Percentiles rank a stretch among this genome's conserved stretches.
Conservation (phyloP, 37 sponge, comb jelly and placozoan genomes). For the Agelas oroides region DNA sequence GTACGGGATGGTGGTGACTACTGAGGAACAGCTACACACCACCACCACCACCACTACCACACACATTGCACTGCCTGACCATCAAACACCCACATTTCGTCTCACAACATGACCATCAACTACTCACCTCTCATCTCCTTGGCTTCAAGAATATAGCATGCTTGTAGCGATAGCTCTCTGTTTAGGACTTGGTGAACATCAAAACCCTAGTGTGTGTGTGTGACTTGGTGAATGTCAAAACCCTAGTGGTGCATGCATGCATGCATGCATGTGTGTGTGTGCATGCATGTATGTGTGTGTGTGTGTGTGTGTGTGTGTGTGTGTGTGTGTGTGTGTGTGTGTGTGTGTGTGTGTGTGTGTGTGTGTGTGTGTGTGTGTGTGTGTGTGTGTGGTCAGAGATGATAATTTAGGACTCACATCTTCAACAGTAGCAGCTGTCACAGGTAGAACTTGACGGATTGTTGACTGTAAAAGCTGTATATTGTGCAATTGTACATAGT, state of each 20-base stretch:
- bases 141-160: constrained; percentile 16
- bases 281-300: not conserved
- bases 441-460: constrained; percentile 8
- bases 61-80: too few species aligned
- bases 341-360: not conserved
- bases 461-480: constrained; percentile 32
- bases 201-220: constrained; percentile 5
- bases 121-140: not conserved
- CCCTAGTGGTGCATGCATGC: not conserved
- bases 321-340: too few species aligned
- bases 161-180: not conserved
- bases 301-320: not conserved
- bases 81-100: too few species aligned
- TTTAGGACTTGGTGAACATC: constrained; percentile 17
- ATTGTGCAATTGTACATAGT: too few species aligned
- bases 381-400: not conserved
- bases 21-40: too few species aligned
- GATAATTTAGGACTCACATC: constrained; percentile 4
- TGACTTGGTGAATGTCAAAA: constrained; percentile 19
- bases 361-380: too few species aligned
- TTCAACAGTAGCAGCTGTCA: constrained; percentile 6
- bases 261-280: too few species aligned
- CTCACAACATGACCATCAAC: too few species aligned
- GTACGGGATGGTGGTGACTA: too few species aligned
- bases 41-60: too few species aligned